Evolutionary conservation across 2,797 vertebrate genomes (phyloP).

Genomic region (Syndactyla subalaris): DNA sequence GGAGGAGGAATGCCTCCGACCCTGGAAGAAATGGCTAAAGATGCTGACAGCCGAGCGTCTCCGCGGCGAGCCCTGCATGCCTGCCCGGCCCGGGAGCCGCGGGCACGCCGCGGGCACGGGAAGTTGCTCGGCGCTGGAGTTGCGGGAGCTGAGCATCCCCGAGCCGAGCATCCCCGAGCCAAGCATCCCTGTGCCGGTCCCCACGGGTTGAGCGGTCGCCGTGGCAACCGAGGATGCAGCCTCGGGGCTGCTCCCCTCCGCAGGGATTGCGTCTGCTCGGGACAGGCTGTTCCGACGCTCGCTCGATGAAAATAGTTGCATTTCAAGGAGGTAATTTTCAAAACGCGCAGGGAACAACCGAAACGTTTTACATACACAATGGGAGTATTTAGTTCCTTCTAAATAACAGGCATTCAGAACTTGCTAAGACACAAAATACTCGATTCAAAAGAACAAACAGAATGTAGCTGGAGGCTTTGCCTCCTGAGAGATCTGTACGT

Average conservation of each 20-base stretch:
- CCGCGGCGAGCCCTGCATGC: constrained; percentile 77
- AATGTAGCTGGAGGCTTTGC: constrained; percentile 23
- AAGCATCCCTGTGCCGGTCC: constrained; percentile 60
- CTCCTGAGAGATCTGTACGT: constrained; percentile 38
- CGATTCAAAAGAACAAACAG: constrained; percentile 23
- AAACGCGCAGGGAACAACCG: neutral
- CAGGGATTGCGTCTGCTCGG: constrained; percentile 47
- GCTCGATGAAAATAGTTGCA: constrained; percentile 45
- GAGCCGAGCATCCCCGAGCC: neutral
- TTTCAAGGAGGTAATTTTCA: constrained; percentile 57
- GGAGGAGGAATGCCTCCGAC: constrained; percentile 80
- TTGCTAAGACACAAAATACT: neutral
- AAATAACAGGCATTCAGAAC: constrained; percentile 16
- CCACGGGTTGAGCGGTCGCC: constrained; percentile 84
- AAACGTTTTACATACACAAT: constrained; percentile 46
- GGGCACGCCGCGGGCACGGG: neutral
- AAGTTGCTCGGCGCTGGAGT: constrained; percentile 60
- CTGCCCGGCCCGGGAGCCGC: neutral
- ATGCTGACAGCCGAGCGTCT: constrained; percentile 73
- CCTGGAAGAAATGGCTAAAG: constrained; percentile 73
- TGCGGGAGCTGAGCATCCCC: constrained; percentile 63
- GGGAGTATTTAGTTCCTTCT: neutral
- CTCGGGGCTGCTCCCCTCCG: constrained; percentile 57
- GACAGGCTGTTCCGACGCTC: constrained; percentile 56
- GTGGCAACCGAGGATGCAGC: constrained; percentile 83